Evolutionary conservation across 1,140 invertebrate genomes (phyloP).

Genomic region (Whitmania pigra): DNA sequence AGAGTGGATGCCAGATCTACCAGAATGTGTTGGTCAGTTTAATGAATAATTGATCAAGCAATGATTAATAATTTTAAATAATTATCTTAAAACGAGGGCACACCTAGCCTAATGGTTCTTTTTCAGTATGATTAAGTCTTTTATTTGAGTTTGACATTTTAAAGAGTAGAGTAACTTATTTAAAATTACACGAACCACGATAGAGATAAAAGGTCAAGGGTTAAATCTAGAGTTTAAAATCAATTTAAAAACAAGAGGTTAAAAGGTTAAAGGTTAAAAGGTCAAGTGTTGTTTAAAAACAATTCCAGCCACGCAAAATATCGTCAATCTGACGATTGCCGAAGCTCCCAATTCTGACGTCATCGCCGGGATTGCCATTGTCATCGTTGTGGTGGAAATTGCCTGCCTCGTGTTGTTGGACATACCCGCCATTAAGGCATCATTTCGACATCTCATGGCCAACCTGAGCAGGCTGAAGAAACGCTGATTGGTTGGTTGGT

Average conservation of each 20-base stretch:
- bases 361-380: constrained; percentile 8
- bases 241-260: too few species aligned
- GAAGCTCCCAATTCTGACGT: not conserved
- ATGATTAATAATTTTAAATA: too few species aligned
- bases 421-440: not conserved
- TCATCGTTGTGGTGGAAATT: not conserved
- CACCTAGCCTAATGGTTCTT: too few species aligned
- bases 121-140: too few species aligned
- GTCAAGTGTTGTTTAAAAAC: too few species aligned
- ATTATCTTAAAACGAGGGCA: too few species aligned
- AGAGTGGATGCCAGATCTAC: not conserved
- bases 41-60: not conserved
- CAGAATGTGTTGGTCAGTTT: not conserved
- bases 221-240: too few species aligned
- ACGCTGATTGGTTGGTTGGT: not conserved
- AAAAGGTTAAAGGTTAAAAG: too few species aligned
- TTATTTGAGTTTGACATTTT: too few species aligned
- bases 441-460: not conserved
- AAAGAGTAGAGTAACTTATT: too few species aligned
- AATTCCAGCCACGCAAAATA: not conserved
- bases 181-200: too few species aligned
- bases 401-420: constrained; percentile 45
- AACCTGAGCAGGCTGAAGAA: not conserved
- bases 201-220: too few species aligned
- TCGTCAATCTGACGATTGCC: not conserved